Base-by-base conservation (phyloP, 2,888 invertebrate genomes). In the Nomada ferruginata region DNA sequence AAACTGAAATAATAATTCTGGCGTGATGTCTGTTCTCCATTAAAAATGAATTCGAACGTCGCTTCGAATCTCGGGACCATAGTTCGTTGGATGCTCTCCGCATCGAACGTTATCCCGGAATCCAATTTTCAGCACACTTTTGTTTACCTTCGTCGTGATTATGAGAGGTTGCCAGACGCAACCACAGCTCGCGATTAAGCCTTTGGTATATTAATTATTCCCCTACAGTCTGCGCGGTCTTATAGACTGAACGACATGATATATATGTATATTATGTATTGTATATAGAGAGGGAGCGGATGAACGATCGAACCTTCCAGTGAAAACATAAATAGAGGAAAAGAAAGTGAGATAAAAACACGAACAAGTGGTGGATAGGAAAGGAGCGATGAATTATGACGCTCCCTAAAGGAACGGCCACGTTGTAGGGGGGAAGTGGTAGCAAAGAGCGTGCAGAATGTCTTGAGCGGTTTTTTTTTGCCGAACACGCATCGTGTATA, bases 151-250 rank as follows among this genome's bases (percentile, higher is more conserved):
- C 53, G 26, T 4, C 63, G 68, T 50, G 76, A 76, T 81, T 75
- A 75, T 74, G 50, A 36, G 52, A 77, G 23, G 29, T 9, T 42
- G 53, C 50, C 50, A 23, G 55, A n/a, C 55, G 42, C 44, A 36
- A 47, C 59, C 44, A 57, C 15, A 53, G 73, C 63, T 71, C 53
- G 55, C 68, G 71, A 83, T 71, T 77, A 70, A 83, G 57, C 77
- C 69, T 55, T 20, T 44, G 55, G 75, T 68, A 69, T 80, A 83
- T 78, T 84, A 84, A 84, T 84, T 80, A 80, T 78, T 80, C 75
- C 65, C 50, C n/a, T 9, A 10, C 73, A 53, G 44, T 10, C 68
- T 60, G 73, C 68, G 65, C 71, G 47, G 71, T 60, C 82, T 82
- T 75, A 75, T 76, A 78, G 77, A 66, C 52, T 69, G 63, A 57